phyloP scores from a whole-genome alignment of 1,140 invertebrate species.

The Trachelipus rathkii region DNA sequence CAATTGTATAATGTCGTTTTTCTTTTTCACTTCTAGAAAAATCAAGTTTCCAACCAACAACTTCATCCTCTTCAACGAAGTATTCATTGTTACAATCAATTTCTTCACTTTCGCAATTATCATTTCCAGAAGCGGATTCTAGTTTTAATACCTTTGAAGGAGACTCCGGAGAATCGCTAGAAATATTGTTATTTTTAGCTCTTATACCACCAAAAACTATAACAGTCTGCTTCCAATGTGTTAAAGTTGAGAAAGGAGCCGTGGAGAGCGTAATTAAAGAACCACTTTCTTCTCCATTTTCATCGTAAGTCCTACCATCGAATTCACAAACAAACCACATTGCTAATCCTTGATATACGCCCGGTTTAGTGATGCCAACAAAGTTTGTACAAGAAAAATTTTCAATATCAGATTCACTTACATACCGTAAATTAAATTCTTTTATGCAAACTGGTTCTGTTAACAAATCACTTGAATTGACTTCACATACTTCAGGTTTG shows the following conservation, averaged over 20 bases:
- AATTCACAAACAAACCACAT: conserved; percentile 54
- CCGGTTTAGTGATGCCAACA: conserved; percentile 54
- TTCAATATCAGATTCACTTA: conserved; percentile 47
- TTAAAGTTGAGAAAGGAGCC: conserved; percentile 67
- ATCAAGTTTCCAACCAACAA: conserved; percentile 63
- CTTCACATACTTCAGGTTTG: conserved; percentile 46
- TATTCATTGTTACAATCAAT: conserved; percentile 30
- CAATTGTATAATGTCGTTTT: conserved; percentile 62
- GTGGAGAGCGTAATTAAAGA: conserved; percentile 60
- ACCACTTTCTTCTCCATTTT: conserved; percentile 28
- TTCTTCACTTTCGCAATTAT: background rate
- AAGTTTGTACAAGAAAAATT: conserved; percentile 50
- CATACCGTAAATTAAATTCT: conserved; percentile 49
- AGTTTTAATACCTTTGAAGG: background rate
- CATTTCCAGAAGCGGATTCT: background rate
- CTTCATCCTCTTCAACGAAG: conserved; percentile 55
- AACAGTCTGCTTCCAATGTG: conserved; percentile 97
- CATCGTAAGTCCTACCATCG: conserved; percentile 42
- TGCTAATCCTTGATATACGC: conserved; percentile 67
- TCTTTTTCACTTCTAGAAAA: conserved; percentile 56
- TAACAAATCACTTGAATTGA: conserved; percentile 51
- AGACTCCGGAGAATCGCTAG: background rate
- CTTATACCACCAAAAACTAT: conserved; percentile 53
- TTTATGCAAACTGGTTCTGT: conserved; percentile 50
- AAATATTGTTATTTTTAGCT: background rate